These are phyloP conservation scores for Rhodeus uyekii DNA, from an alignment of 2,797 vertebrate genomes.

Conservation along the genomic window DNA sequence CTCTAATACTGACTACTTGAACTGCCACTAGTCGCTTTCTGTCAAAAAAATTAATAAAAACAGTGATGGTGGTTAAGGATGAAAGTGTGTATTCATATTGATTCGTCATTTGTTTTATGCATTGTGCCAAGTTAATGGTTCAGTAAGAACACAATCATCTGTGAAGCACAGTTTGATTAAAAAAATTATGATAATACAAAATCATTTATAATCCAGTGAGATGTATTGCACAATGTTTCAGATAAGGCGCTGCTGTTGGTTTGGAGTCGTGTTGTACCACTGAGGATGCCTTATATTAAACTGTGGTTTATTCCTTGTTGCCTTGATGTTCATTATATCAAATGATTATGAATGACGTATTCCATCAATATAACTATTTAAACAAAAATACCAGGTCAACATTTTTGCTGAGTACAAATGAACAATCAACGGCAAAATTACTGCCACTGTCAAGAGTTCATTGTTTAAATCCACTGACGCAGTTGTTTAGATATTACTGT, in stretches of 20 bases:
- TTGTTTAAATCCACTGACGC: background rate
- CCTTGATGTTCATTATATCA: conserved; percentile 66
- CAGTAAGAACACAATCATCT: background rate
- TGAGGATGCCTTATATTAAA: conserved; percentile 73
- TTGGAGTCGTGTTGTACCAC: conserved; percentile 29
- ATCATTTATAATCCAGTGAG: background rate
- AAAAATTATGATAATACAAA: too few species aligned
- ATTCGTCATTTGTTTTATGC: conserved; percentile 2
- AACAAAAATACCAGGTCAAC: background rate
- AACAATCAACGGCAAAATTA: conserved; percentile 9
- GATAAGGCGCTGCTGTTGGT: conserved; percentile 49
- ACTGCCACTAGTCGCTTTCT: background rate
- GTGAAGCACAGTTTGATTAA: conserved; percentile 27
- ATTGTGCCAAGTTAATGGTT: conserved; percentile 11
- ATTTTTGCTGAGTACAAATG: background rate
- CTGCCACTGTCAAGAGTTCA: background rate
- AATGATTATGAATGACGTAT: background rate
- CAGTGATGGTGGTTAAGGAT: background rate
- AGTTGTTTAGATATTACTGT: background rate
- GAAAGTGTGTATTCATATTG: background rate
- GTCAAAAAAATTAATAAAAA: background rate
- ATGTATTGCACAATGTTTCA: background rate
- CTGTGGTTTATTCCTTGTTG: conserved; percentile 67
- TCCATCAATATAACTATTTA: background rate
- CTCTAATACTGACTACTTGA: conserved; percentile 33